Percentiles rank a stretch among this genome's conserved stretches.
phyloP scores from a whole-genome alignment of 2,113 vertebrate genomes.

The Sander vitreus region DNA sequence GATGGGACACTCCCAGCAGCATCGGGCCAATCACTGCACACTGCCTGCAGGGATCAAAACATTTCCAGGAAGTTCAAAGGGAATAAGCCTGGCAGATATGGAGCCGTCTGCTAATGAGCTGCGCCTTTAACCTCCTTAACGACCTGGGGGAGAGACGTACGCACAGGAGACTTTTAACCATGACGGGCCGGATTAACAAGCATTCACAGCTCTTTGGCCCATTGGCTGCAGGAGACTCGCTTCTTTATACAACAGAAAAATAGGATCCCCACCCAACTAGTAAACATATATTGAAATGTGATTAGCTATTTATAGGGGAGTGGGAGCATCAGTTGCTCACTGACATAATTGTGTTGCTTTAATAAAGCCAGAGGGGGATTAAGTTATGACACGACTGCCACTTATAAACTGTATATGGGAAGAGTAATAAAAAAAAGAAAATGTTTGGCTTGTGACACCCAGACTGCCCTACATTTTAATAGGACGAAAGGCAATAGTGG shows the following conservation, averaged over 20 bases:
- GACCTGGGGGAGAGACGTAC: slow-evolving; percentile 28
- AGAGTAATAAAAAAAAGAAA: not conserved
- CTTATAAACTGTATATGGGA: slow-evolving; percentile 23
- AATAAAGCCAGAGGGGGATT: slow-evolving; percentile 20
- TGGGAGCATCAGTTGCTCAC: not conserved
- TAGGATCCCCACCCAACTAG: not conserved
- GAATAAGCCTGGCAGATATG: slow-evolving; percentile 30
- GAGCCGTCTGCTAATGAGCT: slow-evolving; percentile 53
- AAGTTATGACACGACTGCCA: slow-evolving; percentile 19
- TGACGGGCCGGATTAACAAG: slow-evolving; percentile 33
- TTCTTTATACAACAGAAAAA: slow-evolving; percentile 12
- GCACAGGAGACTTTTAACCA: slow-evolving; percentile 38
- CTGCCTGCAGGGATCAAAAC: slow-evolving; percentile 57
- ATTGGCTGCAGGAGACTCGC: not conserved
- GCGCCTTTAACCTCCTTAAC: slow-evolving; percentile 46
- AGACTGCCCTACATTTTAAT: slow-evolving; percentile 11
- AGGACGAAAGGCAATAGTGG: not conserved
- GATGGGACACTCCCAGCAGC: slow-evolving; percentile 24
- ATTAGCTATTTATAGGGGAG: not conserved
- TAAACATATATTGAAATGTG: slow-evolving; percentile 13
- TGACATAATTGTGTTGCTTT: slow-evolving; percentile 22
- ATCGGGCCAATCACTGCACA: slow-evolving; percentile 13
- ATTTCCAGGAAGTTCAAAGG: slow-evolving; percentile 61
- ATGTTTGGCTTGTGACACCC: slow-evolving; percentile 20
- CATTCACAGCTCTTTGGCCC: slow-evolving; percentile 21